Conservation (phyloP, 2,113 vertebrate genomes). For the Brachyhypopomus gauderio region DNA sequence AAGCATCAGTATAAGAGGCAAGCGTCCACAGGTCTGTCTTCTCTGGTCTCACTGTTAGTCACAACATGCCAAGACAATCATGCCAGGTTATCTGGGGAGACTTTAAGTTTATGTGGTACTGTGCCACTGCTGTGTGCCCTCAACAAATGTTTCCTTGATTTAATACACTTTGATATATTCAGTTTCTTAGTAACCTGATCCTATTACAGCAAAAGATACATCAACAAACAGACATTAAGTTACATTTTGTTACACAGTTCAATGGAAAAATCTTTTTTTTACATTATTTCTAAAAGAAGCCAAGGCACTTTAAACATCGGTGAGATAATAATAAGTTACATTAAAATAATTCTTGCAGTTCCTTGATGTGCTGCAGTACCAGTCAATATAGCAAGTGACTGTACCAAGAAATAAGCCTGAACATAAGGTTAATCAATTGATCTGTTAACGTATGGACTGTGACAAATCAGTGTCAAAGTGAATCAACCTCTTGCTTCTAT, state of each 20-base stretch:
- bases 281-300: neutral
- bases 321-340: neutral
- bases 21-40: neutral
- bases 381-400: constrained; percentile 2
- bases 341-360: neutral
- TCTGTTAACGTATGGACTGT: neutral
- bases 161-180: neutral
- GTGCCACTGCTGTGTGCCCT: neutral
- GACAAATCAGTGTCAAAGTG: neutral
- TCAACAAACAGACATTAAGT: neutral
- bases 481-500: neutral
- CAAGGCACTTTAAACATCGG: constrained; percentile 11
- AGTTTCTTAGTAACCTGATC: neutral
- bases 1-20: neutral
- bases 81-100: constrained; percentile 11
- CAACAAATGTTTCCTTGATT: neutral
- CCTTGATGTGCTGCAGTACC: neutral
- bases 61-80: constrained; percentile 18
- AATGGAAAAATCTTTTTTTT: neutral
- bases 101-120: constrained; percentile 30
- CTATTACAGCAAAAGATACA: neutral
- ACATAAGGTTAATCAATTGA: neutral
- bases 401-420: constrained; percentile 11
- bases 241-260: neutral
- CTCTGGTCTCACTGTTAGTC: neutral